Evolutionary conservation across 64 coral and sea anemone genomes (phyloP).

Genomic region (Stichodactyla helianthus): DNA sequence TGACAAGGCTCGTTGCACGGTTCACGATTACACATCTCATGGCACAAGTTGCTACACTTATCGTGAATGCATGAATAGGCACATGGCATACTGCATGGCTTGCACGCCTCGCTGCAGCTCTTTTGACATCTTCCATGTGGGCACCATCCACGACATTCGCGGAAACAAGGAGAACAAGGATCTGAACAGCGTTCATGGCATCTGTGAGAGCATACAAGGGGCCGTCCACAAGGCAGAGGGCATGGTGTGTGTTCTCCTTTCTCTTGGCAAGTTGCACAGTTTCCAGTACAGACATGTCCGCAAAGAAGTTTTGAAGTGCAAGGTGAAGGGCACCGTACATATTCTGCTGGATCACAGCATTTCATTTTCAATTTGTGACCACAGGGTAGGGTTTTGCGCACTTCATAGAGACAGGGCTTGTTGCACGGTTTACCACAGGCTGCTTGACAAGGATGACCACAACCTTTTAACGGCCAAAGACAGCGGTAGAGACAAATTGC

Average conservation of each 20-base stretch:
- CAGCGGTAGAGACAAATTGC: slow-evolving; percentile 18
- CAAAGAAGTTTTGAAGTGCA: slow-evolving; percentile 41
- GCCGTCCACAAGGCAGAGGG: slow-evolving; percentile 30
- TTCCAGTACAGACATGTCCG: slow-evolving; percentile 57
- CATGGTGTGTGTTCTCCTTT: slow-evolving; percentile 51
- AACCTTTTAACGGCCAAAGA: neutral
- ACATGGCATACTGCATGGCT: slow-evolving; percentile 42
- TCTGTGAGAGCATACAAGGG: slow-evolving; percentile 50
- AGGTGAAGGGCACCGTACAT: neutral
- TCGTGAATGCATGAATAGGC: slow-evolving; percentile 47
- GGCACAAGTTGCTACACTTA: slow-evolving; percentile 60
- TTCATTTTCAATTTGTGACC: slow-evolving; percentile 38
- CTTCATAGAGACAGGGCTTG: slow-evolving; percentile 16
- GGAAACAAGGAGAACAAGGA: slow-evolving; percentile 59
- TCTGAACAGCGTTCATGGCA: slow-evolving; percentile 45
- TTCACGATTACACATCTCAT: slow-evolving; percentile 38
- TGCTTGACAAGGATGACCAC: slow-evolving; percentile 23
- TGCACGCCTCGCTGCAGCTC: slow-evolving; percentile 28
- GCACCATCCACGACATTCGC: slow-evolving; percentile 46
- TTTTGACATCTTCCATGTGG: slow-evolving; percentile 32
- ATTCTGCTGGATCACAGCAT: slow-evolving; percentile 24
- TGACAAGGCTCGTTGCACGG: slow-evolving; percentile 39
- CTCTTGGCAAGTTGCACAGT: slow-evolving; percentile 26
- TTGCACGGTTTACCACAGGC: slow-evolving; percentile 33
- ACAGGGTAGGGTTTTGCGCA: slow-evolving; percentile 36